A percentile compares a stretch with the other conserved stretches of the same genome.
Conservation (phyloP, 2,797 vertebrate species). For the Vultur gryphus region DNA sequence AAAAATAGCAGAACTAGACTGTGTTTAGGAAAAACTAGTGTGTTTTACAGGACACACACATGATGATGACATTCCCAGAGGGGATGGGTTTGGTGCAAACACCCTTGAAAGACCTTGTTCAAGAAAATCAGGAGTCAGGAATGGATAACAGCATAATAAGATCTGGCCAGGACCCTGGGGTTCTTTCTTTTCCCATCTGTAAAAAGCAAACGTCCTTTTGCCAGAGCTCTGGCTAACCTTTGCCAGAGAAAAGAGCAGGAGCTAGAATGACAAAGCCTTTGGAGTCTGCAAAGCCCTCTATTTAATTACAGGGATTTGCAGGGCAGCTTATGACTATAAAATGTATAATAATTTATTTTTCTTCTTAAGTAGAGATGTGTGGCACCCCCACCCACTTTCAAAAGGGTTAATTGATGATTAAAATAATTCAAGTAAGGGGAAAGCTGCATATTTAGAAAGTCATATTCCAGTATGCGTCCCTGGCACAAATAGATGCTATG, state of each 20-base stretch:
- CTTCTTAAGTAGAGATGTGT: not conserved
- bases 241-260: not conserved
- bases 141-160: not conserved
- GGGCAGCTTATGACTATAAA: not conserved
- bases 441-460: not conserved
- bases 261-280: not conserved
- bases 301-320: not conserved
- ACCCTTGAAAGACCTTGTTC: conserved; percentile 47
- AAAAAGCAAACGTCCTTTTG: not conserved
- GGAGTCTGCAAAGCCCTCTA: not conserved
- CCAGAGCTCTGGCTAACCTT: not conserved
- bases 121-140: not conserved
- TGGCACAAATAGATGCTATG: not conserved
- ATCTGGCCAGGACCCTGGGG: not conserved
- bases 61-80: not conserved
- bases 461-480: not conserved
- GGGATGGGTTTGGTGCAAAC: conserved; percentile 17
- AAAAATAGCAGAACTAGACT: not conserved
- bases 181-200: not conserved
- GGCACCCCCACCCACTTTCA: not conserved
- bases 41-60: not conserved
- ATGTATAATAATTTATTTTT: not conserved
- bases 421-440: not conserved
- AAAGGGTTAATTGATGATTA: not conserved
- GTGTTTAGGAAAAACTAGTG: not conserved